Evolutionary conservation across 2,888 invertebrate species (phyloP), one percentile per base, ranked within the genome.

Genomic region (Dynastes grantii): DNA sequence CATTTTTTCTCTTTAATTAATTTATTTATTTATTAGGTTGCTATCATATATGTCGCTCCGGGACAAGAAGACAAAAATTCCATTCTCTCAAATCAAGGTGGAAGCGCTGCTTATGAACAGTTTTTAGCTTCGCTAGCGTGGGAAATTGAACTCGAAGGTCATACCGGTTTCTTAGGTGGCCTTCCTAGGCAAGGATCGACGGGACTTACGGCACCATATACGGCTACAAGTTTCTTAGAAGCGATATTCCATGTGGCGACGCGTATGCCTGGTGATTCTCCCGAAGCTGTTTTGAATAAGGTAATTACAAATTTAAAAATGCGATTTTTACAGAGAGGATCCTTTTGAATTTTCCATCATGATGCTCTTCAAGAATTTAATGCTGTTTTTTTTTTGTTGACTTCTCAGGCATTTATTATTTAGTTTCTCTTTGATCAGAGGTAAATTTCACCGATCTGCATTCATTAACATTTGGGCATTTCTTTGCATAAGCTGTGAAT

Each of bases 241-340:
- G 95, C 96, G 76, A 93, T 99, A 83, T 99, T 98, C 90, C 99
- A 99, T 89, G 99, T 99, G 70, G 96, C 98, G 76, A 99, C 99
- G 2, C 92, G 98, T 84, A 98, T 99, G 96, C 97, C 97, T 8
- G 95, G 96, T 0, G 95, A 95, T 85, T 94, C 94, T 68, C 94
- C 96, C 1, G 97, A 97, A 88, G 94, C 95, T 79, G 93, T 97
- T 84, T 91, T 97, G 75, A 95, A 95, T 87, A 97, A 97, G 92
- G 95, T 95, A 85, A 81, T 32, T 32, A 32, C 5, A 32, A 32
- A 32, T 32, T 32, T 3, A 32, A 5, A 32, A 32, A 32, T 3
- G 5, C 5, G 32, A 32, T 4, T 32, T 32, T 32, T 2, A 4
- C 5, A 32, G 5, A 5, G 5, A 32, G 5, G 32, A 32, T 32